Evolutionary conservation across 2,888 invertebrate species (phyloP), one percentile per base, ranked within the genome.

Genomic region (Argyresthia goedartella): DNA sequence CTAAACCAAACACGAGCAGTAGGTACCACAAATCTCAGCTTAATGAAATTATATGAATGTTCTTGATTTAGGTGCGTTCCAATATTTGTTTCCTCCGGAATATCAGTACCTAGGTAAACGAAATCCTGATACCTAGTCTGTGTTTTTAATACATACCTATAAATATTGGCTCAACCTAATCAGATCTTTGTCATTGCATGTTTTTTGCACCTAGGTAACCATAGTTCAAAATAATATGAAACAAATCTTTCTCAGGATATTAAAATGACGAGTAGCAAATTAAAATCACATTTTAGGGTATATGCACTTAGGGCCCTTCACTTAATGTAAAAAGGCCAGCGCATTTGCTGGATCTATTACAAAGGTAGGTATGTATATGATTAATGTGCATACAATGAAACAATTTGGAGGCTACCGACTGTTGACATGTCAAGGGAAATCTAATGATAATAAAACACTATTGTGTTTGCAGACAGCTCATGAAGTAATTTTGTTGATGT

Each of bases 401-500:
- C 25, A 45, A 25, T 36, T 51, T 51, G 36, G 33, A 36, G 41
- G 25, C 39, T 39, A 14, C 25, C 8, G 1, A 11, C 25, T 48
- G 34, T 49, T 52, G 34, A n/a, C 44, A 49, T 52, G 54, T 54
- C 54, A 54, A 54, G 54, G 50, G 41, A 11, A 54, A 36, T 39
- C 11, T 43, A 36, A 44, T 33, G 16, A 46, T 33, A 25, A 46
- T 46, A 16, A 39, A 39, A 11, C 39, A 39, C 39, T n/a, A 39
- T 39, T 39, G 43, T 43, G 14, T 10, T 43, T 8, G 43, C 15
- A 43, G 43, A 8, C 8, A 43, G 14, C 43, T 43, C 43, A 43
- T 14, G 3, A 43, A n/a, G 43, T 53, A 39, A 39, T 39, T 39
- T 25, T 25, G 25, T 25, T 25, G 25, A 25, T 25, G 2, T 25